Evolutionary conservation across 2,797 vertebrate species (phyloP).

Genomic region (Triplophysa bombifrons): DNA sequence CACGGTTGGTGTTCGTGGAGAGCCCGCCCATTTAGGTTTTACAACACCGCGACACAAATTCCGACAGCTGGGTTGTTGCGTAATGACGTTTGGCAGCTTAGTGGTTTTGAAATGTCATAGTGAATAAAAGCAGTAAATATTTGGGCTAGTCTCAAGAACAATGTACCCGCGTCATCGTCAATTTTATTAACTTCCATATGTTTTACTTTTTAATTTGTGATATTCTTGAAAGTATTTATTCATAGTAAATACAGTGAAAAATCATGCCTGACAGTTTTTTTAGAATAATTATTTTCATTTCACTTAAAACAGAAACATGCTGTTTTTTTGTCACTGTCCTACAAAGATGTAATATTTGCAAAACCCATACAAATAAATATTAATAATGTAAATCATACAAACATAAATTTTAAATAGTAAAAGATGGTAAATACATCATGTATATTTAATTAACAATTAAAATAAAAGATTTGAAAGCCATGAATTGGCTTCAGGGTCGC

Average conservation of each 20-base stretch:
- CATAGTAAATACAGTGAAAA: too few relatives aligned
- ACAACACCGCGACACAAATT: constrained; percentile 20
- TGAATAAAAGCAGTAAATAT: neutral
- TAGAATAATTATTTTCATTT: too few relatives aligned
- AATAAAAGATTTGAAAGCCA: neutral
- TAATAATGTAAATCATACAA: too few relatives aligned
- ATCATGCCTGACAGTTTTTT: too few relatives aligned
- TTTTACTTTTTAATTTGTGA: too few relatives aligned
- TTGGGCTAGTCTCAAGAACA: neutral
- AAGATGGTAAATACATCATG: too few relatives aligned
- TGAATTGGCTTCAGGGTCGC: neutral
- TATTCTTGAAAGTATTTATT: too few relatives aligned
- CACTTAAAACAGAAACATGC: too few relatives aligned
- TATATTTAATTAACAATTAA: neutral
- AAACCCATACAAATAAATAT: too few relatives aligned
- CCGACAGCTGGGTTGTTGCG: neutral
- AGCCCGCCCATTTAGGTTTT: constrained; percentile 28
- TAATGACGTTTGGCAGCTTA: neutral
- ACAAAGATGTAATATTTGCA: too few relatives aligned
- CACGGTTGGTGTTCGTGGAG: neutral
- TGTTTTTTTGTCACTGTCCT: too few relatives aligned
- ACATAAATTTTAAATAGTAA: too few relatives aligned
- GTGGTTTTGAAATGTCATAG: neutral
- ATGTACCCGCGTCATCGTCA: neutral
- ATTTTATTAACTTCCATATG: neutral